These are phyloP conservation scores for Montipora foliosa DNA, from an alignment of 64 coral and sea anemone species.

Conservation along the genomic window DNA sequence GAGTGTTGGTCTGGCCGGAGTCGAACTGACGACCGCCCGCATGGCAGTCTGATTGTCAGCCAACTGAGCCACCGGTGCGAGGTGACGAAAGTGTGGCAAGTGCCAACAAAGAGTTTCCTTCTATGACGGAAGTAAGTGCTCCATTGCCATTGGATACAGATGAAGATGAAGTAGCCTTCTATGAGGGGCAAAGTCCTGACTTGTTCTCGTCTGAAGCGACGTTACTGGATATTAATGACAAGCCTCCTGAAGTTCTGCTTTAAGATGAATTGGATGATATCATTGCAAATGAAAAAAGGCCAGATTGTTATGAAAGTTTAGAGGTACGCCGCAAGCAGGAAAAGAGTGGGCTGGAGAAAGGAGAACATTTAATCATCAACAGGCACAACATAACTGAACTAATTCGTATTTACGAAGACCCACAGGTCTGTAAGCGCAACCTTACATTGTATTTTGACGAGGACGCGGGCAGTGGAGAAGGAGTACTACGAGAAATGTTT, in stretches of 20 bases:
- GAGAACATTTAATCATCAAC: background rate
- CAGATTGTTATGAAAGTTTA: background rate
- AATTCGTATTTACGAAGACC: conserved; percentile 29
- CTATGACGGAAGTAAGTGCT: background rate
- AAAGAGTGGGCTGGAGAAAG: background rate
- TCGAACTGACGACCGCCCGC: too few relatives aligned
- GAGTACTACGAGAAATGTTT: conserved; percentile 6
- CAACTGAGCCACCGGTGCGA: too few relatives aligned
- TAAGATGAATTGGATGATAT: background rate
- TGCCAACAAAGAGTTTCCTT: background rate
- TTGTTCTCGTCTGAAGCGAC: background rate
- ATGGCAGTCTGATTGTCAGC: too few relatives aligned
- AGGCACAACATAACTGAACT: conserved; percentile 5
- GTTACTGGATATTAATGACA: background rate
- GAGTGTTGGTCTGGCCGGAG: too few relatives aligned
- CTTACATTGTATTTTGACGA: background rate
- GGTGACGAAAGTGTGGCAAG: background rate
- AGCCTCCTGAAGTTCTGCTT: background rate
- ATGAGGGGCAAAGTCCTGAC: background rate
- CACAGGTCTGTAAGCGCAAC: background rate
- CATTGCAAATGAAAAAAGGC: background rate
- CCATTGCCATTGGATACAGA: background rate
- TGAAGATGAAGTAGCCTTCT: background rate
- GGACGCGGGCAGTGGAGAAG: conserved; percentile 2
- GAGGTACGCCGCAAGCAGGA: background rate